Base-by-base conservation (phyloP, 2,797 vertebrate genomes). In the Melanotaenia pygmaea region DNA sequence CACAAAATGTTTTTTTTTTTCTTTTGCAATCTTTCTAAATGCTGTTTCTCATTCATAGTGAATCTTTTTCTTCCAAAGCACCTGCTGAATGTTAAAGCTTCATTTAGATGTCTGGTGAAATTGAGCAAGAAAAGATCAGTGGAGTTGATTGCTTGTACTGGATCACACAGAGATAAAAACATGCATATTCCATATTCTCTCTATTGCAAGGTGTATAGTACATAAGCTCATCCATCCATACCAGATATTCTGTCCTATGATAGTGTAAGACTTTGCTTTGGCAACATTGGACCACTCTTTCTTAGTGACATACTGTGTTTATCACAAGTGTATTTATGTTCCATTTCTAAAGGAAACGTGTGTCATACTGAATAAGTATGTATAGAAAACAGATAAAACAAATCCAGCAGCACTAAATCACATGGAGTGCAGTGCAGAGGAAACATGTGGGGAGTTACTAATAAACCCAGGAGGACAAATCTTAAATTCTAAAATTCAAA, bases 211-310 rank as follows among this genome's bases (percentile, higher is more conserved):
- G 32, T 30, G 28, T 32, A 26, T 38, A 18, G 14, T 54, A 30
- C 57, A 60, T 38, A 24, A 40, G 20, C 43, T 63, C 58, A 74
- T 40, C 28, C 35, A 72, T 59, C 32, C 59, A 28, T 57, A 26
- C 9, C 24, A 43, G 8, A 63, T 71, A 72, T 37, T 59, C 28
- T 57, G 54, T 34, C 66, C 67, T 63, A 28, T 0, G 3, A 54
- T 67, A 18, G n/a, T 56, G 70, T 69, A n/a, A 80, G 32, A 69
- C 62, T 72, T 64, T 74, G 47, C 65, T 58, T 26, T 35, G 53
- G 43, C 59, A 47, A 64, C 47, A 45, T 12, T 32, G 1, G 9
- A 37, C 51, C 64, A 32, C n/a, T 75, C 28, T 64, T 30, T 69
- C 47, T 43, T 2, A 12, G 28, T 40, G 70, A 79, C 24, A 26